Base-by-base conservation (phyloP, 2,113 vertebrate species). In the Tylochromis polylepis region DNA sequence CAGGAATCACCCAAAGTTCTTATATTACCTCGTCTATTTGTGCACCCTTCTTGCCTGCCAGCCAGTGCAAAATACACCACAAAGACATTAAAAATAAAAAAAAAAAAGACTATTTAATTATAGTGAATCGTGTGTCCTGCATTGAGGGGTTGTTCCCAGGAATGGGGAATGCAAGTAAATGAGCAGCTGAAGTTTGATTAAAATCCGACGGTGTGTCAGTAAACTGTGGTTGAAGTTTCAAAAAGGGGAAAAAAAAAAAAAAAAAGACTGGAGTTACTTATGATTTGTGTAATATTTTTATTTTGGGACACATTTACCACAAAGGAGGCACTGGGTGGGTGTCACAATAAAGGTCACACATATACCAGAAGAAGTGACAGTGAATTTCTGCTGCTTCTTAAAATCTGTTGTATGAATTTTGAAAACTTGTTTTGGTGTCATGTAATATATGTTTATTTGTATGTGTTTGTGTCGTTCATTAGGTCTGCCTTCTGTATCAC, bases 401-500 rank as follows among this genome's bases (percentile, higher is more conserved):
- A 60, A 88, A 80, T 36, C 7, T 41, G 49, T 65, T 24, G 14
- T 82, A 20, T 82, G 55, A 3, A 20, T 62, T 84, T 86, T 4
- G 56, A 77, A 79, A 24, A 51, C 59, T 53, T 79, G 11, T 77
- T 46, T 15, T 62, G 87, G 79, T 85, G 82, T 89, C 86, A 36
- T 82, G 46, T 79, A 79, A 67, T 57, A 27, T 49, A 84, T 34
- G 78, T 16, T 82, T 53, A 14, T 88, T 29, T 72, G 41, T 82
- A 31, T 70, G 41, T 87, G 75, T 79, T 49, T 49, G 34, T 90
- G 72, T 75, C 4, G 56, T 88, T 58, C 51, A 43, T 57, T 57
- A 27, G 84, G 53, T 85, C 80, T 72, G 80, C 91, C 55, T 79
- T 85, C 24, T 85, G 27, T 89, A 22, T 57, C 3, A 27, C 86